Percentiles rank a stretch among this genome's conserved stretches.
Conservation (phyloP, 2,888 invertebrate species). For the Cylindroiulus punctatus region DNA sequence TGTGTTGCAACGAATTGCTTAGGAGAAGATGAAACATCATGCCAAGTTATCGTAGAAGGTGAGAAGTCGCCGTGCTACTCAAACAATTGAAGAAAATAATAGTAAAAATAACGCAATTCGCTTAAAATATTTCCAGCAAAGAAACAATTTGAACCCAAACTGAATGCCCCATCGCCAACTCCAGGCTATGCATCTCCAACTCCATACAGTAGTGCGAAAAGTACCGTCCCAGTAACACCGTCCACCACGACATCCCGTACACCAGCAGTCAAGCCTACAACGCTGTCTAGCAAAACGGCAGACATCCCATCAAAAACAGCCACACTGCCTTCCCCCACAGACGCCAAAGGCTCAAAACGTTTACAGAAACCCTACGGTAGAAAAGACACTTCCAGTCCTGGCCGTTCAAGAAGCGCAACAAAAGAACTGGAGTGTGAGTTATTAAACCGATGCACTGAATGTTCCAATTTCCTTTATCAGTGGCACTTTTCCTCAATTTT, state of each 20-base stretch:
- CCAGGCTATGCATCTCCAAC: slow-evolving; percentile 29
- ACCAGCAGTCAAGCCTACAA: slow-evolving; percentile 57
- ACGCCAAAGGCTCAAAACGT: slow-evolving; percentile 65
- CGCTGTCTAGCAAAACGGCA: slow-evolving; percentile 50
- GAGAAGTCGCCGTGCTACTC: background rate
- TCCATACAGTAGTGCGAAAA: background rate
- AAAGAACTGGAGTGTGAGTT: slow-evolving; percentile 83
- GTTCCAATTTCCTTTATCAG: background rate
- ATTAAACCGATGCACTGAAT: background rate
- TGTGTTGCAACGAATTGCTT: slow-evolving; percentile 93
- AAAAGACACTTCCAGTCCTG: slow-evolving; percentile 77
- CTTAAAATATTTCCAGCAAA: slow-evolving; percentile 29
- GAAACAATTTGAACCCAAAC: slow-evolving; percentile 36
- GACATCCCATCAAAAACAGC: slow-evolving; percentile 52
- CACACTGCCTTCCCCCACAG: slow-evolving; percentile 57
- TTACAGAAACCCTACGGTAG: slow-evolving; percentile 71
- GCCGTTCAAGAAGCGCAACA: slow-evolving; percentile 87
- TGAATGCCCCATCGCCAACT: slow-evolving; percentile 19
- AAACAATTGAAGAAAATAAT: background rate
- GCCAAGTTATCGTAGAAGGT: slow-evolving; percentile 96
- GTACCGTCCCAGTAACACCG: background rate
- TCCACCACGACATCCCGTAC: slow-evolving; percentile 25
- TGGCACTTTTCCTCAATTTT: background rate
- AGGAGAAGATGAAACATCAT: slow-evolving; percentile 94
- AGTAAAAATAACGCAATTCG: background rate